These are phyloP conservation scores for Pandemis corylana DNA, from an alignment of 2,888 invertebrate genomes.

Conservation along the genomic window DNA sequence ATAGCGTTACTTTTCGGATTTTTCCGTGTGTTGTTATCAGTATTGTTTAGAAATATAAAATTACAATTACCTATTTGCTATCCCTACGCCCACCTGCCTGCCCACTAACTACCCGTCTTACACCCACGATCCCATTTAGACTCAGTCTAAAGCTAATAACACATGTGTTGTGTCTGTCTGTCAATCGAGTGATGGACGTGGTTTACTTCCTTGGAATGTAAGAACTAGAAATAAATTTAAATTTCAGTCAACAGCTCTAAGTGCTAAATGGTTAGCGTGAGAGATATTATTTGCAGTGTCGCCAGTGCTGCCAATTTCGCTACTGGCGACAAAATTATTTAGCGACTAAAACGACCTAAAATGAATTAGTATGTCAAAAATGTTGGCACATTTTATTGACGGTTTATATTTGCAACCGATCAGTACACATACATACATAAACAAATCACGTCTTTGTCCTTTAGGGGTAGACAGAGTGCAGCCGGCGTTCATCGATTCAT, in stretches of 20 bases:
- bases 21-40: background rate
- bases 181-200: slow-evolving; percentile 32
- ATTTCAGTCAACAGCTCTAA: slow-evolving; percentile 2
- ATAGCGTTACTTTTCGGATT: no score
- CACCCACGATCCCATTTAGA: slow-evolving; percentile 18
- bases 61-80: background rate
- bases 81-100: background rate
- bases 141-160: slow-evolving; percentile 29
- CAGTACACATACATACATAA: no score
- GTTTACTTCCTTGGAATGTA: slow-evolving; percentile 35
- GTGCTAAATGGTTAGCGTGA: background rate
- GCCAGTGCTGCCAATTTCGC: no score
- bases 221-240: slow-evolving; percentile 22
- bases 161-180: slow-evolving; percentile 35
- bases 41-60: background rate
- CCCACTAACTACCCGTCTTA: background rate
- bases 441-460: no score
- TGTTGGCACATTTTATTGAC: no score
- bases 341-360: no score
- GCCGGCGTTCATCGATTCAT: no score
- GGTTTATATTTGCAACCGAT: no score
- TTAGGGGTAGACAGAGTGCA: no score
- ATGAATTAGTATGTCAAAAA: no score
- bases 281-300: background rate
- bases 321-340: no score